Percentiles rank a stretch among this genome's conserved stretches.
Conservation (phyloP, 2,113 vertebrate genomes). For the Anas platyrhynchos region DNA sequence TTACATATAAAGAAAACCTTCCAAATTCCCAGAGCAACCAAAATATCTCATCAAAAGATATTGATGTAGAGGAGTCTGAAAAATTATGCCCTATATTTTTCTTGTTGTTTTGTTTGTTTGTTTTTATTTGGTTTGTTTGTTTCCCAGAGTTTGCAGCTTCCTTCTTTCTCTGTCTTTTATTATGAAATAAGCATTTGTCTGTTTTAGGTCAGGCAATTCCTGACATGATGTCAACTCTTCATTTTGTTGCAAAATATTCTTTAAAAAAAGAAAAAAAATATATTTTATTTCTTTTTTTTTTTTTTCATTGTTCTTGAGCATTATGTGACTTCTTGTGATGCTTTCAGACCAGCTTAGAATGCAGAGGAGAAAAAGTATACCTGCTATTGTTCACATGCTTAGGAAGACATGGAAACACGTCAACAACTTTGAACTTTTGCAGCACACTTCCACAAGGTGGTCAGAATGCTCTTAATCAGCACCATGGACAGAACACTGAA, state of each 20-base stretch:
- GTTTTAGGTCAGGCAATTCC: neutral
- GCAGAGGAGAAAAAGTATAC: neutral
- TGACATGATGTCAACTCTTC: neutral
- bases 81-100: constrained; percentile 16
- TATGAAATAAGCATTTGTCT: constrained; percentile 2
- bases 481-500: neutral
- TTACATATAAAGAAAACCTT: constrained; percentile 37
- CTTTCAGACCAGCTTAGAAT: neutral
- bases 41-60: constrained; percentile 55
- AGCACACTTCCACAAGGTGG: rapidly evolving
- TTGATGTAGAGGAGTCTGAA: constrained; percentile 11
- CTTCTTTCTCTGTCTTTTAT: neutral
- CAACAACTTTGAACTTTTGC: rapidly evolving
- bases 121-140: neutral
- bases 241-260: neutral
- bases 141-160: neutral
- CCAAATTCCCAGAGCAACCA: constrained; percentile 27
- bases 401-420: neutral
- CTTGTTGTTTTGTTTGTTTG: neutral
- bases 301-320: neutral
- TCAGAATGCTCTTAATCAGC: neutral
- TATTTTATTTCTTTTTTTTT: too few species aligned
- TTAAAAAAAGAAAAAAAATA: neutral
- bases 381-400: neutral
- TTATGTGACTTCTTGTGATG: neutral